These are phyloP conservation scores for Atherinomorus stipes DNA, from an alignment of 2,113 vertebrate genomes.

Conservation along the genomic window DNA sequence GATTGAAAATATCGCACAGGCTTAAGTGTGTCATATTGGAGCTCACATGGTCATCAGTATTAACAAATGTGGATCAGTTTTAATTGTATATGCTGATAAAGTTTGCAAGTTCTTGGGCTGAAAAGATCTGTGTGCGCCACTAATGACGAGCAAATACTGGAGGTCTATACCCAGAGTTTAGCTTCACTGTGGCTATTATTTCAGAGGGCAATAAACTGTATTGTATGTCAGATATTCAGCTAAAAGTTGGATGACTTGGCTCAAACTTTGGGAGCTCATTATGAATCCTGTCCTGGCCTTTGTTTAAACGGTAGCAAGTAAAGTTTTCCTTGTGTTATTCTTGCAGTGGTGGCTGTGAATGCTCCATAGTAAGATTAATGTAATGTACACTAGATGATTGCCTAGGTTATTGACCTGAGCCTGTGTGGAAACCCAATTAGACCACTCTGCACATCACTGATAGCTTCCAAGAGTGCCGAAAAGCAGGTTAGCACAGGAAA, in stretches of 20 bases:
- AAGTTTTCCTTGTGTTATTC: slow-evolving; percentile 2
- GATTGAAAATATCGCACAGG: no score
- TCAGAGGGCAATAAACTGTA: not conserved
- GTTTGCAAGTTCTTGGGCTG: no score
- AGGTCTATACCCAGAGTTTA: not conserved
- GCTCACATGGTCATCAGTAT: no score
- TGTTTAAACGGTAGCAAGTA: not conserved
- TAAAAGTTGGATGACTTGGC: slow-evolving; percentile 7
- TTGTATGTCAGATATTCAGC: not conserved
- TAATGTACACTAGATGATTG: slow-evolving; percentile 35
- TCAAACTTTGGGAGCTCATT: slow-evolving; percentile 35
- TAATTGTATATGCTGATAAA: not conserved
- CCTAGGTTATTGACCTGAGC: slow-evolving; percentile 50
- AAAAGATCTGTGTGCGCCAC: not conserved
- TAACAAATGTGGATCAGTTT: no score
- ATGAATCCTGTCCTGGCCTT: slow-evolving; percentile 4
- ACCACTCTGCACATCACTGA: slow-evolving; percentile 18
- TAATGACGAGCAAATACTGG: not conserved
- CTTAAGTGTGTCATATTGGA: no score
- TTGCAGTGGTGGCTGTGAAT: not conserved
- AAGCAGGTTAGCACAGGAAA: slow-evolving; percentile 8
- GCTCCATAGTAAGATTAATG: slow-evolving; percentile 40
- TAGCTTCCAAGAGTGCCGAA: not conserved
- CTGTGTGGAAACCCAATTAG: slow-evolving; percentile 41
- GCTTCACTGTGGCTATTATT: not conserved